Conservation (phyloP, 2,113 vertebrate genomes). For the Trogon melanurus region DNA sequence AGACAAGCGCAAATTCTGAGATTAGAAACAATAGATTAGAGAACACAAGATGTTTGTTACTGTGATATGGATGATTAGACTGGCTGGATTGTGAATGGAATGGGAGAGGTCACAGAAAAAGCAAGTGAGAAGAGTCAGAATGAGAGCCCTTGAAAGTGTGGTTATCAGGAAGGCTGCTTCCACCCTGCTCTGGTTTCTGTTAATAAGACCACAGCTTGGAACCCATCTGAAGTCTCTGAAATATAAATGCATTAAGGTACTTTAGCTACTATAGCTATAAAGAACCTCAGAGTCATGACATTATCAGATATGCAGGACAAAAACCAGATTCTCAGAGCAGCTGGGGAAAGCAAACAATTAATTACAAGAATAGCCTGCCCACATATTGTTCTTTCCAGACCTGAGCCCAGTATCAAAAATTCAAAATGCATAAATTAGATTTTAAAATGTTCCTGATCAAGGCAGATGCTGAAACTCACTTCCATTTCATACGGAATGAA, state of each 20-base stretch:
- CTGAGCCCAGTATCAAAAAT: not conserved
- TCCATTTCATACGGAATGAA: not conserved
- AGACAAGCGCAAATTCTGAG: not conserved
- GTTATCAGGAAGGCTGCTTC: constrained; percentile 45
- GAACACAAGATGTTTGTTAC: constrained; percentile 12
- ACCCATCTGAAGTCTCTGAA: constrained; percentile 3
- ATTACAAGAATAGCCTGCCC: constrained; percentile 27
- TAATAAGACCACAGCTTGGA: constrained; percentile 22
- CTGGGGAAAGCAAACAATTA: constrained; percentile 53
- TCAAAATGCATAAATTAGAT: not conserved
- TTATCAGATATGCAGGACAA: constrained; percentile 43
- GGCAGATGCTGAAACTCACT: not conserved
- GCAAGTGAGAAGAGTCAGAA: not conserved
- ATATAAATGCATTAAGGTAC: constrained; percentile 58
- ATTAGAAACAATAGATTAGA: constrained; percentile 24
- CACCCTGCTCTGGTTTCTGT: constrained; percentile 53
- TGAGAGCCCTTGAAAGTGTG: not conserved
- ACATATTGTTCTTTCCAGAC: not conserved
- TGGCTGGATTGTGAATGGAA: not conserved
- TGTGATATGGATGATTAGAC: not conserved
- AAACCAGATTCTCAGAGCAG: constrained; percentile 51
- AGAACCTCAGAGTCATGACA: constrained; percentile 3
- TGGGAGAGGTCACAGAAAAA: not conserved
- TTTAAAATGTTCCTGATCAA: not conserved
- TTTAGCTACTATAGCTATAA: constrained; percentile 16